These are phyloP conservation scores for Neotragus pygmaeus DNA, from an alignment of 2,113 vertebrate genomes.

Conservation along the genomic window DNA sequence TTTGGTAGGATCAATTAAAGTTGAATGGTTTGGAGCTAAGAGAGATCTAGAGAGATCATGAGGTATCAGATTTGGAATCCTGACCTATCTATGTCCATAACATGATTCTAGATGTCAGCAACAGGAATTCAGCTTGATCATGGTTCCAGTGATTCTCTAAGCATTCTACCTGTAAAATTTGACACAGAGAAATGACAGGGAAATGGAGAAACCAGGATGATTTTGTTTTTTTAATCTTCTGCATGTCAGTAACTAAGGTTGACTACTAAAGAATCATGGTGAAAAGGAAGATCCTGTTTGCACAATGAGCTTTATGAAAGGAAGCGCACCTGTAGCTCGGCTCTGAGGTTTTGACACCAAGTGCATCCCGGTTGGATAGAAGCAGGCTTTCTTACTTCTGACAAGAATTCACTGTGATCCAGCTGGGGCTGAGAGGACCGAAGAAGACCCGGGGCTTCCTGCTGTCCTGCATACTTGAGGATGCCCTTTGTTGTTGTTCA, in stretches of 20 bases:
- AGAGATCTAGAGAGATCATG: neutral
- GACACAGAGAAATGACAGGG: neutral
- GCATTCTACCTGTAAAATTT: neutral
- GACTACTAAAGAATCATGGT: neutral
- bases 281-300: neutral
- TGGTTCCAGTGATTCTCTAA: neutral
- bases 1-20: neutral
- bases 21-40: neutral
- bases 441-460: neutral
- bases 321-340: fast-evolving
- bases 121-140: neutral
- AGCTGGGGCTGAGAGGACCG: neutral
- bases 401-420: neutral
- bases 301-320: fast-evolving
- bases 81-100: neutral
- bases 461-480: neutral
- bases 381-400: neutral
- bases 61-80: neutral
- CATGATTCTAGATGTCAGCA: neutral
- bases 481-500: neutral
- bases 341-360: neutral
- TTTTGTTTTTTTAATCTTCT: neutral
- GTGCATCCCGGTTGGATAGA: neutral
- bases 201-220: neutral
- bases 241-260: neutral